Evolutionary conservation across 2,888 invertebrate species (phyloP), one percentile per base, ranked within the genome.

Genomic region (Erynnis tages): DNA sequence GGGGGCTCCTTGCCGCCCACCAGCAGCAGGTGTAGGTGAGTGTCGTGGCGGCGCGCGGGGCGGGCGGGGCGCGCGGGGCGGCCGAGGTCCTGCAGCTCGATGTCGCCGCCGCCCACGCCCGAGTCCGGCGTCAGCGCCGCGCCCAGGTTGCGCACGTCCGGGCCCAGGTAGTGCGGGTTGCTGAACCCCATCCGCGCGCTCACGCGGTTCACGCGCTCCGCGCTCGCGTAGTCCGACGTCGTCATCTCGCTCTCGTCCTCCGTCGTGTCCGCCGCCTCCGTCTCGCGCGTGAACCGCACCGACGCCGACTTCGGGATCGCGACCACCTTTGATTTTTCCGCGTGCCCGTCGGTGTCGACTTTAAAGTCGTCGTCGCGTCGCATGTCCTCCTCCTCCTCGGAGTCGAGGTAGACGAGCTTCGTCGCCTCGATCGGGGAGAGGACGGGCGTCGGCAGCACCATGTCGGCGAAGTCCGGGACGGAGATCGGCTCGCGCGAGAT

Each of bases 1-100:
- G 94, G 93, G 41, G 94, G 93, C 74, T 96, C 96, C 65, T 93
- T 93, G 0, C 96, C 96, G 0, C 96, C 96, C 54, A 95, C 91
- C 52, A 96, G 63, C 64, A 87, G 61, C 59, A 85, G 40, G 52
- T 73, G 76, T 57, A 85, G 67, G 56, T 68, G 71, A 1, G 66
- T 40, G 4, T 55, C 57, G n/a, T n/a, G 73, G 65, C 1, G 47
- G 54, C 73, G 67, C 56, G 27, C 69, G 67, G 17, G 37, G 56
- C 78, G 67, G 49, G 79, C 62, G 67, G 59, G 70, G 64, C 56
- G 70, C 72, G 52, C 41, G 62, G 59, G 58, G 47, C 63, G 16
- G 16, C 73, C 58, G 61, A 89, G 35, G 2, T 85, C 85, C 45
- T 75, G 80, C 54, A 89, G 73, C 66, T 89, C 90, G 1, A 89